Percentiles rank a stretch among this genome's conserved stretches.
Conservation (phyloP, 1,140 invertebrate genomes). For the Calliphora vicina region DNA sequence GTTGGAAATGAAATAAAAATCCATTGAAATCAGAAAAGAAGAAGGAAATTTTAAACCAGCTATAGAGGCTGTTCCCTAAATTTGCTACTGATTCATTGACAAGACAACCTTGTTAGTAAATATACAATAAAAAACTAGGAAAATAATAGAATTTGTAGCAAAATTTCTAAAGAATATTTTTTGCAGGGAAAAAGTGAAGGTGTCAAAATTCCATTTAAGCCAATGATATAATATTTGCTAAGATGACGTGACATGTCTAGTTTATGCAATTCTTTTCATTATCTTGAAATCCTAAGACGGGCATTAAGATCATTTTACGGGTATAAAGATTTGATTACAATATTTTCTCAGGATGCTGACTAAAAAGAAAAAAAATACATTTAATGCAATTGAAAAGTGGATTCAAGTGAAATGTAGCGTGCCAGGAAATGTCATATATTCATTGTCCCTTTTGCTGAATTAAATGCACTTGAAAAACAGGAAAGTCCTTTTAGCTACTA, state of each 20-base stretch:
- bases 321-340: conserved; percentile 31
- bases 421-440: conserved; percentile 1
- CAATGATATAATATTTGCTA: conserved; percentile 56
- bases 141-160: not conserved
- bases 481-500: no score
- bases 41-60: conserved; percentile 13
- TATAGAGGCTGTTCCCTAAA: conserved; percentile 2
- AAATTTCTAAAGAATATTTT: conserved; percentile 4
- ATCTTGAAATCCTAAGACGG: not conserved
- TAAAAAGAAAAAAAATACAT: not conserved
- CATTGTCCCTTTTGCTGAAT: not conserved
- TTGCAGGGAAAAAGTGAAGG: conserved; percentile 47
- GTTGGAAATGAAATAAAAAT: not conserved
- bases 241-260: not conserved
- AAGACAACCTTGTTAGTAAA: not conserved
- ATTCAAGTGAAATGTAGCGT: conserved; percentile 21
- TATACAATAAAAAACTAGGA: not conserved
- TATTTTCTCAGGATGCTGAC: not conserved
- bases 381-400: not conserved
- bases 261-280: conserved; percentile 12
- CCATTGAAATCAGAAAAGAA: not conserved
- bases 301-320: not conserved
- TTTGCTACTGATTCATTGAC: not conserved
- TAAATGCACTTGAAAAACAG: conserved; percentile 5
- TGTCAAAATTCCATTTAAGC: conserved; percentile 62